phyloP scores from a whole-genome alignment of 1,140 invertebrate species.

The Meloidogyne floridensis region DNA sequence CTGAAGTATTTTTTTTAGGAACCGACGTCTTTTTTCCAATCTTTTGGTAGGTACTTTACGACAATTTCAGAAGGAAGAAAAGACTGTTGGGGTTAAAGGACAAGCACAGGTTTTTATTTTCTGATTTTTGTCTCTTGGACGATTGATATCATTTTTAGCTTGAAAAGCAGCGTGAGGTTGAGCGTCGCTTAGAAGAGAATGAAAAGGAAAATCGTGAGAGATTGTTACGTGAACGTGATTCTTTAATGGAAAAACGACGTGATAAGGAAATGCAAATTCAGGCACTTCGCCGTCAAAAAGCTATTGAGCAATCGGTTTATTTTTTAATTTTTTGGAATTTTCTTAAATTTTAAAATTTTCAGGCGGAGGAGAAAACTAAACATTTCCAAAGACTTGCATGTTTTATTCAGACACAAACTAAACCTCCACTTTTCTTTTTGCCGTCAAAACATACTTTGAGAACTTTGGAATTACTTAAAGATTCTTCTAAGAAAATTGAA shows the following conservation, averaged over 20 bases:
- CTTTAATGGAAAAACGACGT: conserved; percentile 81
- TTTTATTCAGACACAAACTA: conserved; percentile 84
- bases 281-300: conserved; percentile 86
- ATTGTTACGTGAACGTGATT: conserved; percentile 80
- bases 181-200: conserved; percentile 88
- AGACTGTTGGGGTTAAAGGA: conserved; percentile 66
- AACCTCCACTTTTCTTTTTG: conserved; percentile 83
- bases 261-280: conserved; percentile 84
- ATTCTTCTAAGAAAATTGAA: conserved; percentile 49
- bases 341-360: conserved; percentile 47
- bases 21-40: conserved; percentile 90
- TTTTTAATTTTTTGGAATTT: background rate
- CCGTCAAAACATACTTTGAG: conserved; percentile 76
- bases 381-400: conserved; percentile 77
- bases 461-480: conserved; percentile 67
- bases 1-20: conserved; percentile 69
- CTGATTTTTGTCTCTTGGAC: background rate
- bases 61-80: conserved; percentile 91
- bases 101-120: conserved; percentile 33
- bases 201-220: conserved; percentile 83
- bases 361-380: conserved; percentile 81
- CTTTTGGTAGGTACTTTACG: conserved; percentile 84
- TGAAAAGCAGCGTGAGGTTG: conserved; percentile 82
- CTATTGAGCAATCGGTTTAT: conserved; percentile 68
- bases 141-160: conserved; percentile 70